Evolutionary conservation across 2,888 invertebrate genomes (phyloP).

Genomic region (Mythimna pallens): DNA sequence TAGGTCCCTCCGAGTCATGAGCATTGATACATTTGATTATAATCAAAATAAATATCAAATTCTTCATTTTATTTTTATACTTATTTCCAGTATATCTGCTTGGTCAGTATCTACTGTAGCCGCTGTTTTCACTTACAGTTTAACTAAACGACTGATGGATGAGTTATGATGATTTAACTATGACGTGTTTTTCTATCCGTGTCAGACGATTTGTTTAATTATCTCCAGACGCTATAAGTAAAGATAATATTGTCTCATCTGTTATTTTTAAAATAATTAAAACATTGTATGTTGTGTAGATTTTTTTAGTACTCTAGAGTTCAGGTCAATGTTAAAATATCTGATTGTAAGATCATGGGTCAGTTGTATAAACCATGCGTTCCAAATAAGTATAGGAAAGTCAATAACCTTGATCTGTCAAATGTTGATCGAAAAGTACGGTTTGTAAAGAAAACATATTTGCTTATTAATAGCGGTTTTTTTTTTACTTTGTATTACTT

Average conservation of each 20-base stretch:
- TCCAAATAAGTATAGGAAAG: no score
- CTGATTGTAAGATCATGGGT: conserved; percentile 39
- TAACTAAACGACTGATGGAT: conserved; percentile 7
- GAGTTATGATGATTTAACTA: neutral
- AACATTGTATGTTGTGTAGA: conserved; percentile 33
- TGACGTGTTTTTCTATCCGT: conserved; percentile 1
- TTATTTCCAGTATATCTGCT: neutral
- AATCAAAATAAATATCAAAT: conserved; percentile 26
- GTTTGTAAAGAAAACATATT: no score
- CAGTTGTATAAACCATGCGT: conserved; percentile 8
- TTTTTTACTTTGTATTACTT: no score
- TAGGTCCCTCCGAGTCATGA: neutral
- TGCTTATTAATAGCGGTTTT: no score
- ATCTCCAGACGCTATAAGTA: conserved; percentile 16
- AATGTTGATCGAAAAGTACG: no score
- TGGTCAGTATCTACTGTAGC: neutral
- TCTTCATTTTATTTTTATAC: conserved; percentile 27
- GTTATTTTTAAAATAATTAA: conserved; percentile 19
- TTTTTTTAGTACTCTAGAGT: conserved; percentile 7
- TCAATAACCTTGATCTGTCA: no score
- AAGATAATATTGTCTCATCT: conserved; percentile 29
- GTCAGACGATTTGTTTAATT: neutral
- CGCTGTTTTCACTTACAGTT: neutral
- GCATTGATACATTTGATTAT: conserved; percentile 31
- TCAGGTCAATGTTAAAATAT: conserved; percentile 31